These are phyloP conservation scores for Phania funesta DNA, from an alignment of 2,888 invertebrate genomes.

Conservation along the genomic window DNA sequence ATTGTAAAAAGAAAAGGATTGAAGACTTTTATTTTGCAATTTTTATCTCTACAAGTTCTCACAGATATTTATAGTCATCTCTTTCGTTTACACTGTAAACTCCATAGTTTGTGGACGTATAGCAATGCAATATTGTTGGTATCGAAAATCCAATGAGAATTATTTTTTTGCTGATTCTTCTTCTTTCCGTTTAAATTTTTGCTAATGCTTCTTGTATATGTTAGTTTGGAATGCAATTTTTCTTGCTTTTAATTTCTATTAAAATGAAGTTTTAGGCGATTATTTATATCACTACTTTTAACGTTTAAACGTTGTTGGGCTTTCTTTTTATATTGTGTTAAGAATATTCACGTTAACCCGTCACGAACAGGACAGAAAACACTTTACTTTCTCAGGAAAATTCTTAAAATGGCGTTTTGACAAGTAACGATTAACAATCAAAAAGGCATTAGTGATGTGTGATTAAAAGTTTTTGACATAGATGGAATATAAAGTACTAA, in stretches of 20 bases:
- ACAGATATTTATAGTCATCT: slow-evolving; percentile 26
- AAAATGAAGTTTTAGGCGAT: slow-evolving; percentile 13
- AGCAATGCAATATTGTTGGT: slow-evolving; percentile 39
- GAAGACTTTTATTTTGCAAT: slow-evolving; percentile 52
- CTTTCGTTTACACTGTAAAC: slow-evolving; percentile 41
- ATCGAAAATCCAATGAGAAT: slow-evolving; percentile 54
- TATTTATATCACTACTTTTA: slow-evolving; percentile 20
- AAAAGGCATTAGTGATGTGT: slow-evolving; percentile 1
- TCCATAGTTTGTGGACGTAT: not conserved
- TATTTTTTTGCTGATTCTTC: slow-evolving; percentile 58
- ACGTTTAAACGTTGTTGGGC: slow-evolving; percentile 43
- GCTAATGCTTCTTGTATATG: slow-evolving; percentile 30
- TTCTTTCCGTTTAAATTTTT: slow-evolving; percentile 39
- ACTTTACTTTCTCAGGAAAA: slow-evolving; percentile 57
- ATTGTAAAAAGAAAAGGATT: not conserved
- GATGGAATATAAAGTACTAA: too few relatives aligned
- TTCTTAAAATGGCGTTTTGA: slow-evolving; percentile 63
- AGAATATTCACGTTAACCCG: slow-evolving; percentile 61
- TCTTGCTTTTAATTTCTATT: slow-evolving; percentile 24
- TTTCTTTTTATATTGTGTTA: slow-evolving; percentile 43
- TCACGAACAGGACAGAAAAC: slow-evolving; percentile 67
- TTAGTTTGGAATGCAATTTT: slow-evolving; percentile 59
- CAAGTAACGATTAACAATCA: slow-evolving; percentile 38
- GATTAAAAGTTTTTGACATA: not conserved
- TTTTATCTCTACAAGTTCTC: slow-evolving; percentile 44